A percentile compares a stretch with the other conserved stretches of the same genome.
Conservation (phyloP, 1,140 invertebrate genomes). For the Trissolcus basalis region DNA sequence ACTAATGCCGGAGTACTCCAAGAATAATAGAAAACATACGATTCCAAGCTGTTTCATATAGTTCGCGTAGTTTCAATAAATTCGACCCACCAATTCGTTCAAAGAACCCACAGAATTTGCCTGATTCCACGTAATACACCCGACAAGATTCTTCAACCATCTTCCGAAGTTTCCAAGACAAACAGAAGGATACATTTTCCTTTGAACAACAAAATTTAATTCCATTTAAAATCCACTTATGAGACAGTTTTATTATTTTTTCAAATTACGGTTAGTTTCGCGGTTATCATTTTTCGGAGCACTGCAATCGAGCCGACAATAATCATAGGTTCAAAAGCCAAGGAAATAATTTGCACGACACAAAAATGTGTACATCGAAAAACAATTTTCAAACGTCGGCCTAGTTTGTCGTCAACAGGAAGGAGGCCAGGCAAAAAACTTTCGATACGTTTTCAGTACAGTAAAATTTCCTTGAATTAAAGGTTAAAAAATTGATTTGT, state of each 20-base stretch:
- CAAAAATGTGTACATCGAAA: slow-evolving; percentile 18
- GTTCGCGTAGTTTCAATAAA: slow-evolving; percentile 21
- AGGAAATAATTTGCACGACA: slow-evolving; percentile 14
- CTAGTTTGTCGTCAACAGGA: slow-evolving; percentile 4
- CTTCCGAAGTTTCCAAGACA: too few relatives aligned
- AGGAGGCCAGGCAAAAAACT: slow-evolving; percentile 13
- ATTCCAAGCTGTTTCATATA: slow-evolving; percentile 46
- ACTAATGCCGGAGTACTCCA: slow-evolving; percentile 32
- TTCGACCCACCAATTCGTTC: slow-evolving; percentile 25
- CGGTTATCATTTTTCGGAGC: not conserved
- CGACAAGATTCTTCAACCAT: too few relatives aligned
- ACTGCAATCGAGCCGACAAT: not conserved
- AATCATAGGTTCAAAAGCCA: slow-evolving; percentile 8
- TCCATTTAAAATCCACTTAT: too few relatives aligned
- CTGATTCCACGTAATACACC: too few relatives aligned
- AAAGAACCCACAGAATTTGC: slow-evolving; percentile 20
- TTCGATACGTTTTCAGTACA: not conserved
- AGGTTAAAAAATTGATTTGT: slow-evolving; percentile 38
- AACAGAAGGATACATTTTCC: too few relatives aligned
- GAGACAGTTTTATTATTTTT: not conserved
- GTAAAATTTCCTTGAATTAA: slow-evolving; percentile 41
- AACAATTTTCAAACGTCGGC: slow-evolving; percentile 15
- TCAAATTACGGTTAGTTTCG: not conserved
- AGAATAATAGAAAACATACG: slow-evolving; percentile 47
- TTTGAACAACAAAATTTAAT: too few relatives aligned